These are phyloP conservation scores for Corythaixoides concolor DNA, from an alignment of 2,113 vertebrate species.

Conservation along the genomic window DNA sequence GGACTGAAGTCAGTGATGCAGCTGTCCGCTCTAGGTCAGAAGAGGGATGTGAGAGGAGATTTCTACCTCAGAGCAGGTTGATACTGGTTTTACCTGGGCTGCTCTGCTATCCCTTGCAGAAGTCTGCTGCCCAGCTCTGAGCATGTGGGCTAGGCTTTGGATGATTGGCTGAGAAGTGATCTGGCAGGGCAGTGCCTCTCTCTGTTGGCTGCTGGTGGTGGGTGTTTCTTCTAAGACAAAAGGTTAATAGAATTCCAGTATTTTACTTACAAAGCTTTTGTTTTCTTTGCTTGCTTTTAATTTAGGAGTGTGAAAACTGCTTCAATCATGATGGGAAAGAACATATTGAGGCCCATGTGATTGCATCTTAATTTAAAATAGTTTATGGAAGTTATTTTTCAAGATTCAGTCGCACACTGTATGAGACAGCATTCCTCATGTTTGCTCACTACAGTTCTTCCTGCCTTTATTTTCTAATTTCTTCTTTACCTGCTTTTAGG, in stretches of 20 bases:
- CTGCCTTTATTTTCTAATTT: neutral
- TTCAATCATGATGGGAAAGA: neutral
- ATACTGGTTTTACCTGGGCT: neutral
- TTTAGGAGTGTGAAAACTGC: neutral
- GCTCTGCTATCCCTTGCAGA: neutral
- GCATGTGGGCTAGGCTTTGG: rapidly evolving
- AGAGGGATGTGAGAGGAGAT: neutral
- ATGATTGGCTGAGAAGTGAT: neutral
- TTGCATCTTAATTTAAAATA: neutral
- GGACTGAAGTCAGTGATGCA: neutral
- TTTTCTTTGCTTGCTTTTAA: neutral
- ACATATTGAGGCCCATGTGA: neutral
- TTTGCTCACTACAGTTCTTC: neutral
- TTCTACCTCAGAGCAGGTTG: neutral
- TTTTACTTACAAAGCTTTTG: neutral
- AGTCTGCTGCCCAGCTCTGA: neutral
- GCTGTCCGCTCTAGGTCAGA: neutral
- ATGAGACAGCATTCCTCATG: neutral
- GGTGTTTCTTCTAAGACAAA: neutral
- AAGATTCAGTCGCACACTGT: neutral
- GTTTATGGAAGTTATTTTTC: neutral
- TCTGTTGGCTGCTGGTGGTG: neutral
- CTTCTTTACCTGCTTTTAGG: neutral
- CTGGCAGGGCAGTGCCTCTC: neutral
- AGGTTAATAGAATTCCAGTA: neutral